These are phyloP conservation scores for Rhea americana DNA, from an alignment of 2,113 vertebrate species.

Conservation along the genomic window DNA sequence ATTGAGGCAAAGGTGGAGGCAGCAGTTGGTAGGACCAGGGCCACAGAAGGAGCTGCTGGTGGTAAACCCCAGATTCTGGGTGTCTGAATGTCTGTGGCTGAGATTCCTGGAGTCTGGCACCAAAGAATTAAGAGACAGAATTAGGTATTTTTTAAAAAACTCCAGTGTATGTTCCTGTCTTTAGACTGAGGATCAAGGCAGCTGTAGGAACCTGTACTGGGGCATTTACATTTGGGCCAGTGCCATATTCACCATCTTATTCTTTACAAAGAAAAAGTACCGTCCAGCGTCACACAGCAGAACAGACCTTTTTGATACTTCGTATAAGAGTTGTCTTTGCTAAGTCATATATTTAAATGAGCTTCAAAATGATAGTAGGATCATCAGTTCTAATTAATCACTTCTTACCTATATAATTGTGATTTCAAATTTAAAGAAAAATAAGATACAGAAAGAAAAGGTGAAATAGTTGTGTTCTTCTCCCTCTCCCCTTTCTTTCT, in stretches of 20 bases:
- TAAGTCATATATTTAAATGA: not conserved
- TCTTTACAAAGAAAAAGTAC: not conserved
- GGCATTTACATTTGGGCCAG: not conserved
- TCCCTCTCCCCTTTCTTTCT: not conserved
- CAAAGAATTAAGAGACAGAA: rapidly evolving
- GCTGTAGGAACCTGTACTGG: not conserved
- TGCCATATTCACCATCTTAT: not conserved
- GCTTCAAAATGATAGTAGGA: not conserved
- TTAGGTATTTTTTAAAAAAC: not conserved
- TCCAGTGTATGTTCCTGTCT: not conserved
- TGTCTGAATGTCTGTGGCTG: not conserved
- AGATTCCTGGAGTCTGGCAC: not conserved
- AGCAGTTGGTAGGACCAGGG: not conserved
- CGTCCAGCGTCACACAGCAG: not conserved
- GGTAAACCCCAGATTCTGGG: not conserved
- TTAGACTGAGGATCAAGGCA: not conserved
- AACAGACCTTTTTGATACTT: not conserved
- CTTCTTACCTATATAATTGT: not conserved
- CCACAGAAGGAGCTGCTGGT: rapidly evolving
- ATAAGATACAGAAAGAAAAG: not conserved
- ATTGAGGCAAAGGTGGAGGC: not conserved
- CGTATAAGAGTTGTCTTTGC: not conserved
- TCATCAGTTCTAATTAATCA: not conserved
- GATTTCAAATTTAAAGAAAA: not conserved
- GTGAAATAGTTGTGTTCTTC: not conserved